Evolutionary conservation across 2,113 vertebrate species (phyloP).

Genomic region (Anarhynchus alexandrinus): DNA sequence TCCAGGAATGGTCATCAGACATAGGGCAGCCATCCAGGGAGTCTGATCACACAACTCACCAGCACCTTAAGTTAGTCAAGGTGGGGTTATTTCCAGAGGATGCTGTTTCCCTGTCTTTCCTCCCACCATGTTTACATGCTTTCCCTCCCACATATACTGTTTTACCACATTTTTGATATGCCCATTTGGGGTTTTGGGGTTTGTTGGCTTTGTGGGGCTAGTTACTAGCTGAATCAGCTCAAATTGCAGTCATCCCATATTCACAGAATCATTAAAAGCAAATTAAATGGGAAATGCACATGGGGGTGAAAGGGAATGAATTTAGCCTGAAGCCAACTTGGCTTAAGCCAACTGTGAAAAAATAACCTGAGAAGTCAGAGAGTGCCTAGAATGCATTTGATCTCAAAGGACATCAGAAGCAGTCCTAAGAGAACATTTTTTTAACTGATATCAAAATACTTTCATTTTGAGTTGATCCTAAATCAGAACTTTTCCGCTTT

Average conservation of each 20-base stretch:
- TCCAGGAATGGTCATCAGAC: not conserved
- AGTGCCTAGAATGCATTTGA: not conserved
- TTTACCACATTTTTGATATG: not conserved
- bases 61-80: not conserved
- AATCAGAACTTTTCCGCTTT: not conserved
- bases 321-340: not conserved
- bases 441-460: not conserved
- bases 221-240: not conserved
- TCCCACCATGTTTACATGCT: not conserved
- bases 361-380: not conserved
- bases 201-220: not conserved
- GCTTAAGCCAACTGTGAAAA: not conserved
- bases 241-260: not conserved
- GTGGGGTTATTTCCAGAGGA: not conserved
- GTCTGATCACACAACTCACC: not conserved
- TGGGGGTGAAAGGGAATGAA: not conserved
- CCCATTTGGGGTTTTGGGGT: not conserved
- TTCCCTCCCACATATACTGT: not conserved
- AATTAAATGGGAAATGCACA: constrained; percentile 2
- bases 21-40: not conserved
- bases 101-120: not conserved
- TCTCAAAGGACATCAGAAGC: not conserved
- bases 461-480: not conserved
- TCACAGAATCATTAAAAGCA: not conserved
- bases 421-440: not conserved